These are phyloP conservation scores for Monoplex corrugatus DNA, from an alignment of 2,888 invertebrate species.

Conservation along the genomic window DNA sequence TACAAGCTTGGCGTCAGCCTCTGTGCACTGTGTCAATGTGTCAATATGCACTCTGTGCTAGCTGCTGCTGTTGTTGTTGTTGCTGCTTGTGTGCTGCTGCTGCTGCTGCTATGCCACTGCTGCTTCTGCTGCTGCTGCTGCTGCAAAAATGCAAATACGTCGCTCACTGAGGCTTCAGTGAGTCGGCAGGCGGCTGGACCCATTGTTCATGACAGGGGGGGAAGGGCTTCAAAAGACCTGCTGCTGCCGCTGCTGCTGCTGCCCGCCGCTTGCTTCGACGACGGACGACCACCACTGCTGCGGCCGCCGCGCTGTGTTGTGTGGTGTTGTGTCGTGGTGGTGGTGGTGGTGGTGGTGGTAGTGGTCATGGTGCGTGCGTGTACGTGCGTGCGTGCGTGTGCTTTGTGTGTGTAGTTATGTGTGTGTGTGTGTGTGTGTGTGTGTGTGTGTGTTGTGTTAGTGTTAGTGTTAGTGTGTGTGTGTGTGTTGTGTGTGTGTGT, in stretches of 20 bases:
- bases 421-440: slow-evolving; percentile 42
- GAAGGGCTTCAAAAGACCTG: slow-evolving; percentile 1
- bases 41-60: no score
- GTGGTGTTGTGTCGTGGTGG: slow-evolving; percentile 25
- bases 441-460: slow-evolving; percentile 45
- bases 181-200: slow-evolving; percentile 2
- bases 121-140: not conserved
- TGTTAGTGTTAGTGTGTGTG: no score
- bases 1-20: no score
- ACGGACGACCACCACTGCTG: no score
- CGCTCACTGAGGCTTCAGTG: slow-evolving; percentile 40
- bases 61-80: not conserved
- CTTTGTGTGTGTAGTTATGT: no score
- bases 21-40: no score
- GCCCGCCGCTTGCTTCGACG: no score
- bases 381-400: no score
- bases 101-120: slow-evolving; percentile 18
- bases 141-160: slow-evolving; percentile 47
- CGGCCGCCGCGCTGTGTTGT: not conserved
- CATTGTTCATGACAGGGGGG: slow-evolving; percentile 34
- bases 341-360: not conserved
- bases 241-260: not conserved
- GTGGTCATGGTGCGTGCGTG: not conserved
- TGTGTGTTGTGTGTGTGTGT: slow-evolving; percentile 26
- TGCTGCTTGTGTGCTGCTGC: not conserved